A percentile compares a stretch with the other conserved stretches of the same genome.
These are phyloP conservation scores for Chlorodrepanis virens DNA, from an alignment of 2,113 vertebrate species.

Conservation along the genomic window DNA sequence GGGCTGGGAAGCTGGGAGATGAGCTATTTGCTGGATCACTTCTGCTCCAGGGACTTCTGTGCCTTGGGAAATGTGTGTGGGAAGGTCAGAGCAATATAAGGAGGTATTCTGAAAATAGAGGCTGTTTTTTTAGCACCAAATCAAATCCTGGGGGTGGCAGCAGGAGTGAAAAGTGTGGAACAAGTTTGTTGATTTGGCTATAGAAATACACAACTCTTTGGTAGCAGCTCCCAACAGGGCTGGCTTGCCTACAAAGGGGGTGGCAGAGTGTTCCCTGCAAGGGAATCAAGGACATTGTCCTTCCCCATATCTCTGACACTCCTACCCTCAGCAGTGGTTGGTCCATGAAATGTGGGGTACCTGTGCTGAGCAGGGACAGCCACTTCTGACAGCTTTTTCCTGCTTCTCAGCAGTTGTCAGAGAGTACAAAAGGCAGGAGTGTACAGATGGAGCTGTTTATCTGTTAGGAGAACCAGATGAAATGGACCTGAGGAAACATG, in stretches of 20 bases:
- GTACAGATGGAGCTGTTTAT: not conserved
- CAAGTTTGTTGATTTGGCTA: not conserved
- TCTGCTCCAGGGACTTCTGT: not conserved
- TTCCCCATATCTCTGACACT: not conserved
- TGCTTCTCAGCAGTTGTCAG: not conserved
- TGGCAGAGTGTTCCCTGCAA: not conserved
- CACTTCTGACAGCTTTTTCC: not conserved
- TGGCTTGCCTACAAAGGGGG: not conserved
- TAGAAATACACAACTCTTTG: not conserved
- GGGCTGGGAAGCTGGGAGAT: not conserved
- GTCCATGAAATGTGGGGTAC: accelerated
- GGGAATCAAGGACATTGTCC: not conserved
- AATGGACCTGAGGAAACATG: accelerated
- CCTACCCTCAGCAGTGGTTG: not conserved
- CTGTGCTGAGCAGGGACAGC: not conserved
- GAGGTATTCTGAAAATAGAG: not conserved
- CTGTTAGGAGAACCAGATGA: not conserved
- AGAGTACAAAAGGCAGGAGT: not conserved
- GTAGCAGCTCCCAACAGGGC: not conserved
- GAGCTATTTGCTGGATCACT: not conserved
- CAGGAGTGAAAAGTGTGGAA: not conserved
- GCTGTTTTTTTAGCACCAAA: not conserved
- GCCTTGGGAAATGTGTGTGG: not conserved
- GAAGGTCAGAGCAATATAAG: not conserved
- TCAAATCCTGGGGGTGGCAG: not conserved